Evolutionary conservation across 92 coral and sea anemone species (phyloP).

Genomic region (Heteractis magnifica): DNA sequence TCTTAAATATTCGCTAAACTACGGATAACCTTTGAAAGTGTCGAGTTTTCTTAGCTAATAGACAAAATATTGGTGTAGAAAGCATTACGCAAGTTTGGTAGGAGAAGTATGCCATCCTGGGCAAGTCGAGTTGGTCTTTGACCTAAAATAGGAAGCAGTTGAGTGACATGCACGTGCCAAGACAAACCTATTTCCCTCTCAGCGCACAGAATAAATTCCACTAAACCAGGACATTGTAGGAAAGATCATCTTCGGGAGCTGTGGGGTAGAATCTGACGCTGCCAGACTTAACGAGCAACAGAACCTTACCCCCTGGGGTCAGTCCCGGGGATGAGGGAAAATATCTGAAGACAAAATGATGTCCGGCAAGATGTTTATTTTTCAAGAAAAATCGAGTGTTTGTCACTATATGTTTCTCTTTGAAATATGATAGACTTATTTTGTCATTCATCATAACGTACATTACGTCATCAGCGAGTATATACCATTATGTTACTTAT

Average conservation of each 20-base stretch:
- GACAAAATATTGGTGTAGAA: neutral
- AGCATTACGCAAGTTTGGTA: conserved; percentile 13
- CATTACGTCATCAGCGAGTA: neutral
- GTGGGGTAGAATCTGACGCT: too few species aligned
- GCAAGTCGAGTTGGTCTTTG: conserved; percentile 38
- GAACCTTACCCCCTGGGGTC: too few species aligned
- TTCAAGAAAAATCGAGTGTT: neutral
- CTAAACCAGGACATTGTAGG: neutral
- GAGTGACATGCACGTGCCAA: conserved; percentile 40
- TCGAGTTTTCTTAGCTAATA: neutral
- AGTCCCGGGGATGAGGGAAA: neutral
- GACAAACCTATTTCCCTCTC: conserved; percentile 8
- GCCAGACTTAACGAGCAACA: too few species aligned
- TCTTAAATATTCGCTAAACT: neutral
- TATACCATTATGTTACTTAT: neutral
- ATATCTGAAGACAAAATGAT: neutral
- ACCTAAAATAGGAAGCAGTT: conserved; percentile 27
- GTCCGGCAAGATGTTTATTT: neutral
- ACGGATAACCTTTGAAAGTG: neutral
- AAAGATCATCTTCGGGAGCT: too few species aligned
- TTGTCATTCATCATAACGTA: neutral
- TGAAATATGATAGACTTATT: neutral
- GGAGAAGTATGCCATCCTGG: conserved; percentile 19
- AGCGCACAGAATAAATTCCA: neutral
- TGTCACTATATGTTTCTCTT: neutral